A percentile compares a stretch with the other conserved stretches of the same genome.
Evolutionary conservation across 2,113 vertebrate species (phyloP).

Genomic region (Glareola pratincola): DNA sequence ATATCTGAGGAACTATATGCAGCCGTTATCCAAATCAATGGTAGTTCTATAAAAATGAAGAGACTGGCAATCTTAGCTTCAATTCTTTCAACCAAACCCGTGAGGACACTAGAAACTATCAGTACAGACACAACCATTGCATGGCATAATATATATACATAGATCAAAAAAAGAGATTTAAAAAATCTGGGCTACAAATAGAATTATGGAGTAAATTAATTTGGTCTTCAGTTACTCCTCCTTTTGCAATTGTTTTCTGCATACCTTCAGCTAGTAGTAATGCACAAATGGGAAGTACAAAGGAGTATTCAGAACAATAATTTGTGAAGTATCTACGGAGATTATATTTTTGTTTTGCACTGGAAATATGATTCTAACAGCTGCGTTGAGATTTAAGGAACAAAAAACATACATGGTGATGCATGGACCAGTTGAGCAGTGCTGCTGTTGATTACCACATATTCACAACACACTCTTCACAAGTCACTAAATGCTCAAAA

Average conservation of each 20-base stretch:
- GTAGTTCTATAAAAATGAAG: not conserved
- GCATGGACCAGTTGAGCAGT: not conserved
- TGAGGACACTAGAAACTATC: not conserved
- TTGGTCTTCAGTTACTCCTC: not conserved
- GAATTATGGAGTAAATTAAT: not conserved
- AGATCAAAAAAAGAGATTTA: not conserved
- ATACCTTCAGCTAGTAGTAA: not conserved
- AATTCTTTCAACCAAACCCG: not conserved
- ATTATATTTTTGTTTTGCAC: not conserved
- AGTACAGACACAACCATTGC: not conserved
- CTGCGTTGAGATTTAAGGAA: not conserved
- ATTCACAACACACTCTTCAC: not conserved
- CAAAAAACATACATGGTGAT: not conserved
- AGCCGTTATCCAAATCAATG: not conserved
- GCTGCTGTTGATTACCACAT: not conserved
- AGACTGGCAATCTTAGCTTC: not conserved
- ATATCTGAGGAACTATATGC: not conserved
- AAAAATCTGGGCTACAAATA: not conserved
- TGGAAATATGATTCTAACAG: not conserved
- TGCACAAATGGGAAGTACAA: not conserved
- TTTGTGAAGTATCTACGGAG: not conserved
- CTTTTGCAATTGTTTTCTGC: not conserved
- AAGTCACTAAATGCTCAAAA: not conserved
- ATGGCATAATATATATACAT: not conserved
- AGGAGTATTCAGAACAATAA: not conserved